Evolutionary conservation across 2,113 vertebrate species (phyloP).

Genomic region (Hucho hucho): DNA sequence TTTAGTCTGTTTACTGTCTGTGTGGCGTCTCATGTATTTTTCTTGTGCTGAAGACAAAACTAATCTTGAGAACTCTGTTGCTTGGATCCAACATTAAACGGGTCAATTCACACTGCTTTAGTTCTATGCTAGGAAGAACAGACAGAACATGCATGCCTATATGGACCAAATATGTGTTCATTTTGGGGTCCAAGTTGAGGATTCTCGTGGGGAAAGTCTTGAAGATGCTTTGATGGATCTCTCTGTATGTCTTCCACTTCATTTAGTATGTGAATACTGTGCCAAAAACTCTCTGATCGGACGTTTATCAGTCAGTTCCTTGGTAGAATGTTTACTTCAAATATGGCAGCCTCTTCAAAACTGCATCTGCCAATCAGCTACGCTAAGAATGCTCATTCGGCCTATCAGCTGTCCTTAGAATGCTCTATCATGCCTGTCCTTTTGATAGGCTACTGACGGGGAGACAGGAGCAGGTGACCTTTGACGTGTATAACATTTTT

Average conservation of each 20-base stretch:
- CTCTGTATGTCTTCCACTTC: background rate
- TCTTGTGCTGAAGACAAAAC: slow-evolving; percentile 14
- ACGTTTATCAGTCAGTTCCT: background rate
- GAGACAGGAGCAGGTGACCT: background rate
- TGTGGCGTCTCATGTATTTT: slow-evolving; percentile 15
- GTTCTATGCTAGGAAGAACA: background rate
- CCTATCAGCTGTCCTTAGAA: too few relatives aligned
- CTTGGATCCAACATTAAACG: slow-evolving; percentile 5
- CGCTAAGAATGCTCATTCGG: background rate
- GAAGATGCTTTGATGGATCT: background rate
- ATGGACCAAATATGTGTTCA: too few relatives aligned
- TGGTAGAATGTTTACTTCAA: background rate
- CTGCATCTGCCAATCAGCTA: background rate
- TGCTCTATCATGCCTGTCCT: background rate
- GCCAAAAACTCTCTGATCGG: background rate
- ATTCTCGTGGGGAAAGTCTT: background rate
- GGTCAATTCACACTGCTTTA: slow-evolving; percentile 5
- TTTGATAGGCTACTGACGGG: background rate
- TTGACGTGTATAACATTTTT: background rate
- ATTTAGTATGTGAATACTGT: background rate
- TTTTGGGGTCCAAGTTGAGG: background rate
- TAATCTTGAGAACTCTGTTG: slow-evolving; percentile 43
- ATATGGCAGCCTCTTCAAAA: background rate
- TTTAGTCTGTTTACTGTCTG: slow-evolving; percentile 6
- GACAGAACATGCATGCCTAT: background rate